Evolutionary conservation across 1,140 invertebrate species (phyloP).

Genomic region (Drosophila pandora): DNA sequence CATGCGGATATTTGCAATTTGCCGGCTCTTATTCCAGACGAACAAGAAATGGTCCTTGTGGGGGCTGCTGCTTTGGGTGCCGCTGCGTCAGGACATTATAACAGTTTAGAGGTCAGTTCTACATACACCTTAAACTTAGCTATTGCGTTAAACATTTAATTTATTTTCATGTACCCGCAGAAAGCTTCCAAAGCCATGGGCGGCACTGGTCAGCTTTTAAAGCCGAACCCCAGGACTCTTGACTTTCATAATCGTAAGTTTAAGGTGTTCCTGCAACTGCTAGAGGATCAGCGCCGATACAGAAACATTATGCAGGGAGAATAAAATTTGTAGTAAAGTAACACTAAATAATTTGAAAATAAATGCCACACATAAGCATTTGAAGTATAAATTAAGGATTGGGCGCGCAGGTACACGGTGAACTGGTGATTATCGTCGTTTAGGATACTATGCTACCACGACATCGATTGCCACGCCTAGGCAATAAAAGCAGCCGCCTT

Average conservation of each 20-base stretch:
- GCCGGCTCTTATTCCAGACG: conserved; percentile 89
- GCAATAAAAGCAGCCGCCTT: conserved; percentile 89
- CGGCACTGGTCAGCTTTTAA: conserved; percentile 87
- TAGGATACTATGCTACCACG: background rate
- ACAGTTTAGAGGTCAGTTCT: conserved; percentile 83
- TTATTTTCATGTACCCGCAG: conserved; percentile 13
- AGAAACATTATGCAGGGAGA: conserved; percentile 87
- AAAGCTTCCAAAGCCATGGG: conserved; percentile 90
- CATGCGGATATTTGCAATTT: conserved; percentile 93
- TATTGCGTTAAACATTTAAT: background rate
- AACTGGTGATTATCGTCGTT: conserved; percentile 5
- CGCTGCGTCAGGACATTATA: conserved; percentile 85
- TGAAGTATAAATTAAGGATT: conserved; percentile 32
- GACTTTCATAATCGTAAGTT: conserved; percentile 92
- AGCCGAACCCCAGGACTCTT: conserved; percentile 86
- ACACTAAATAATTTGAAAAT: conserved; percentile 67
- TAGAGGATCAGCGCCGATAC: conserved; percentile 91
- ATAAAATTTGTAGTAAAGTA: conserved; percentile 15
- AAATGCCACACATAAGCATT: conserved; percentile 48
- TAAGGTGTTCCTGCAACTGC: conserved; percentile 91
- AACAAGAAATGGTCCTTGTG: conserved; percentile 93
- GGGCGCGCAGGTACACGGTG: conserved; percentile 41
- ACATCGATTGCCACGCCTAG: conserved; percentile 62
- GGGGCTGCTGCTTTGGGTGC: conserved; percentile 95
- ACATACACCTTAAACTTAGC: background rate